A percentile compares a stretch with the other conserved stretches of the same genome.
Evolutionary conservation across 2,113 vertebrate genomes (phyloP).

Genomic region (Alectura lathami): DNA sequence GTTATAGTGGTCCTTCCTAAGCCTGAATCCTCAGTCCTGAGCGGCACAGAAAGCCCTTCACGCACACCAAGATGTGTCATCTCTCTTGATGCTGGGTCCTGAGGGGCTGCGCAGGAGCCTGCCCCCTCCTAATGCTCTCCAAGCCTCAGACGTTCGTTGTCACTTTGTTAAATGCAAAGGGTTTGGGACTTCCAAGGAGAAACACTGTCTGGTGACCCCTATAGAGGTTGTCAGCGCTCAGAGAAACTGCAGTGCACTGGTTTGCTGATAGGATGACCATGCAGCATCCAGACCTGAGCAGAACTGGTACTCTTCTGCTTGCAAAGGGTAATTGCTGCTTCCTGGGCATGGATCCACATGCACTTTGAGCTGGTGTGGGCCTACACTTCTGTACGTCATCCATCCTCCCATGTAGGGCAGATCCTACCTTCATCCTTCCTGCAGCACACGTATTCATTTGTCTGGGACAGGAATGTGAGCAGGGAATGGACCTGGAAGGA

Average conservation of each 20-base stretch:
- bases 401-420: neutral
- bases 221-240: neutral
- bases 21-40: neutral
- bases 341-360: neutral
- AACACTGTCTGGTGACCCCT: neutral
- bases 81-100: neutral
- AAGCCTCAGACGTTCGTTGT: neutral
- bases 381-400: neutral
- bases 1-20: neutral
- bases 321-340: neutral
- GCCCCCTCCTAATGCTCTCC: neutral
- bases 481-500: neutral
- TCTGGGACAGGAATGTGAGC: neutral
- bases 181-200: neutral
- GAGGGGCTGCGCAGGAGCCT: neutral
- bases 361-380: neutral
- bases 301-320: neutral
- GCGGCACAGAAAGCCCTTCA: neutral
- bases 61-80: neutral
- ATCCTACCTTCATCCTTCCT: neutral
- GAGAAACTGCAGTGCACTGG: neutral
- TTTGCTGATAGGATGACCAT: no score
- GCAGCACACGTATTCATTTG: neutral
- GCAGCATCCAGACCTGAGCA: neutral
- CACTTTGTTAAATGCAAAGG: neutral